phyloP scores from a whole-genome alignment of 1,140 invertebrate species.

The Plectus sambesii region DNA sequence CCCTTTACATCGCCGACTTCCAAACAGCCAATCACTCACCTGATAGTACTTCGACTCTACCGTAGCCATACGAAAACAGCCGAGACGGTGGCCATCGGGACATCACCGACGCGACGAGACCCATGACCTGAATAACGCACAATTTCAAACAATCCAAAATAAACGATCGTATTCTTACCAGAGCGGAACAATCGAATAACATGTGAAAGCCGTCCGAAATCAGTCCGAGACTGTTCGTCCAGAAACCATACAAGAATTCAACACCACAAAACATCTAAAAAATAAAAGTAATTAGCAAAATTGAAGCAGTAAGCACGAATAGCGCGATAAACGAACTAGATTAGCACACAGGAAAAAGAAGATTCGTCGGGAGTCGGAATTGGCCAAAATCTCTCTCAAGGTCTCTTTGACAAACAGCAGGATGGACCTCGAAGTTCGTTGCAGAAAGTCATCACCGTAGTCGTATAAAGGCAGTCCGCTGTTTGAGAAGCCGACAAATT shows the following conservation, averaged over 20 bases:
- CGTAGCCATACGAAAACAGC: slow-evolving; percentile 55
- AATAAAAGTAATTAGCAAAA: too few relatives aligned
- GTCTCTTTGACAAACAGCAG: slow-evolving; percentile 45
- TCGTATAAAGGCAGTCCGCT: slow-evolving; percentile 49
- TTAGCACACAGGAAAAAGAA: slow-evolving; percentile 53
- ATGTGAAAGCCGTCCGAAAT: slow-evolving; percentile 57
- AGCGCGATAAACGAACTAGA: too few relatives aligned
- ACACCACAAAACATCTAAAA: slow-evolving; percentile 53
- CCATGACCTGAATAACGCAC: slow-evolving; percentile 45
- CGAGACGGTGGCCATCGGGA: slow-evolving; percentile 52
- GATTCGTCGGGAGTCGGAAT: slow-evolving; percentile 51
- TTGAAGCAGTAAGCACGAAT: too few relatives aligned
- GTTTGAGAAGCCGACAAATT: slow-evolving; percentile 50
- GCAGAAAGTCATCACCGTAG: slow-evolving; percentile 50
- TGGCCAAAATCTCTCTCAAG: slow-evolving; percentile 49
- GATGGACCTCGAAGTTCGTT: slow-evolving; percentile 49
- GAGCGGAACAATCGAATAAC: slow-evolving; percentile 56
- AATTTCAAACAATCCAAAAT: neutral
- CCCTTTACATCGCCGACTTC: too few relatives aligned
- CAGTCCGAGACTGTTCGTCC: slow-evolving; percentile 54
- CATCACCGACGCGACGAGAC: slow-evolving; percentile 54
- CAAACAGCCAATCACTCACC: slow-evolving; percentile 13
- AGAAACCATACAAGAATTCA: slow-evolving; percentile 54
- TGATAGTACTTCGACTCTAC: slow-evolving; percentile 51
- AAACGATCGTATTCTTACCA: slow-evolving; percentile 41